Percentiles rank a stretch among this genome's conserved stretches.
Evolutionary conservation across 2,888 invertebrate genomes (phyloP).

Genomic region (Hyppa rectilinea): DNA sequence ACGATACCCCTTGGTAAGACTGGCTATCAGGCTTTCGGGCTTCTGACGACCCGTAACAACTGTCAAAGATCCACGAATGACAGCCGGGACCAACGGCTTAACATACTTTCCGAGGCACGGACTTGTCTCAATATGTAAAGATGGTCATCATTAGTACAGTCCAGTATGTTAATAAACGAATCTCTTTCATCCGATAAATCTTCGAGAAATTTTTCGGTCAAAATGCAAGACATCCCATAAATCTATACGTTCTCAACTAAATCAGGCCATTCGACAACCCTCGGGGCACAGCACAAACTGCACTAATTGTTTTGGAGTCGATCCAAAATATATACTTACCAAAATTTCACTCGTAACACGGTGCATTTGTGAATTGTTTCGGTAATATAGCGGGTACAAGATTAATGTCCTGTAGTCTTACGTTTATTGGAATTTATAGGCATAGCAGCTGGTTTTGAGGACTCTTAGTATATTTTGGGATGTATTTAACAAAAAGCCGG

Average conservation of each 20-base stretch:
- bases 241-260: conserved; percentile 31
- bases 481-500: conserved; percentile 31
- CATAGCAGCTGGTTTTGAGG: conserved; percentile 36
- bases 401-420: conserved; percentile 44
- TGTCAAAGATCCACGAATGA: too few species aligned
- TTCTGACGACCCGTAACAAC: too few species aligned
- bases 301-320: conserved; percentile 89
- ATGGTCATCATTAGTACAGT: too few species aligned
- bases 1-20: too few species aligned
- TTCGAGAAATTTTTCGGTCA: conserved; percentile 26
- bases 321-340: conserved; percentile 89
- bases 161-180: not conserved
- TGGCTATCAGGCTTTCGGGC: too few species aligned
- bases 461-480: conserved; percentile 26
- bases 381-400: conserved; percentile 58
- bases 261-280: conserved; percentile 59
- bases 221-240: conserved; percentile 51
- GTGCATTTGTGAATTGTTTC: conserved; percentile 80
- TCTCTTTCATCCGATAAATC: conserved; percentile 7
- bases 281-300: conserved; percentile 69
- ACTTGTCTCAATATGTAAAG: too few species aligned
- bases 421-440: conserved; percentile 49
- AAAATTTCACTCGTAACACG: conserved; percentile 82
- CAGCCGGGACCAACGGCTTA: too few species aligned
- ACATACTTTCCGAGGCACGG: too few species aligned